Evolutionary conservation across 2,113 vertebrate species (phyloP).

Genomic region (Gorsachius goisagi): DNA sequence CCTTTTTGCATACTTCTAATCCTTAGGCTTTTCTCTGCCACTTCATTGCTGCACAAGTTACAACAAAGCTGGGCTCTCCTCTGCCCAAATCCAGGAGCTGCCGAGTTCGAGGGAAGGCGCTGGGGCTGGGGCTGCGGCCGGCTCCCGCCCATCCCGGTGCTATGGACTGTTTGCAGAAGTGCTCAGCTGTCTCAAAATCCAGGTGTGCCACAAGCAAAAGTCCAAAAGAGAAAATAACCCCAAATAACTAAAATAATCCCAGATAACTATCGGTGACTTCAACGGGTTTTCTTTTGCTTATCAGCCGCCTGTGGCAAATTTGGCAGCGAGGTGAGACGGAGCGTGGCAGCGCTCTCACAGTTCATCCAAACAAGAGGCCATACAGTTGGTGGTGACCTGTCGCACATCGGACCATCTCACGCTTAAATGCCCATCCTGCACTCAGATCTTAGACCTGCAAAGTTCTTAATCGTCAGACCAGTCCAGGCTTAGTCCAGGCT

Average conservation of each 20-base stretch:
- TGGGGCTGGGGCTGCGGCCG: neutral
- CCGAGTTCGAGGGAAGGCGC: neutral
- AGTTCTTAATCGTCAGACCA: neutral
- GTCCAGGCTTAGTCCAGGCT: neutral
- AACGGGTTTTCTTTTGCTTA: neutral
- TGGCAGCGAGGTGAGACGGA: neutral
- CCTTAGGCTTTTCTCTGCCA: neutral
- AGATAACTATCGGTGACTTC: neutral
- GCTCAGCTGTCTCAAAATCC: neutral
- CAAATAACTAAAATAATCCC: neutral
- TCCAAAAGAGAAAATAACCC: neutral
- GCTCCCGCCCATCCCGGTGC: neutral
- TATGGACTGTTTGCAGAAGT: too few relatives aligned
- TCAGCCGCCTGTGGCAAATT: neutral
- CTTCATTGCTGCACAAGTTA: neutral
- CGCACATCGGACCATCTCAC: accelerated
- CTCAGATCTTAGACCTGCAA: neutral
- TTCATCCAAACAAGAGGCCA: too few relatives aligned
- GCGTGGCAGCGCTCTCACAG: accelerated
- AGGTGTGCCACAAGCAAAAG: neutral
- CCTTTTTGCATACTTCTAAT: neutral
- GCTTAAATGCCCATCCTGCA: neutral
- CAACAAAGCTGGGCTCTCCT: neutral
- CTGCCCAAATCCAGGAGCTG: neutral
- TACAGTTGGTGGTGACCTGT: neutral